phyloP scores from a whole-genome alignment of 2,888 invertebrate genomes.

The Lottia gigantea region DNA sequence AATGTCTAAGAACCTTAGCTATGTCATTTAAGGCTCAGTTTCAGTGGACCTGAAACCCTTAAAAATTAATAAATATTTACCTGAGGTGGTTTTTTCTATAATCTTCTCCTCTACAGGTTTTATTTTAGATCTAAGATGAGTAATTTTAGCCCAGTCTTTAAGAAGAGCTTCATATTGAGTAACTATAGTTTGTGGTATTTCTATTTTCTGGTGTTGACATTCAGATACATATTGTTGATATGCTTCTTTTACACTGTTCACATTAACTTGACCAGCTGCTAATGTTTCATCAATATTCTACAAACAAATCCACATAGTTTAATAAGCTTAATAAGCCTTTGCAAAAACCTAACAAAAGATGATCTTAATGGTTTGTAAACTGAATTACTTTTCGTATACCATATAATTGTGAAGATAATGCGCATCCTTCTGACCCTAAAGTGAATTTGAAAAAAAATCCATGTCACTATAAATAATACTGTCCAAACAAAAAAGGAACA shows the following conservation, averaged over 20 bases:
- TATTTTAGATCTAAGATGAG: constrained; percentile 50
- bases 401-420: too few relatives aligned
- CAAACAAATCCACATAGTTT: constrained; percentile 17
- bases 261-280: constrained; percentile 45
- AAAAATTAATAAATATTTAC: constrained; percentile 27
- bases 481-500: too few relatives aligned
- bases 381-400: too few relatives aligned
- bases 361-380: too few relatives aligned
- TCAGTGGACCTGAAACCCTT: too few relatives aligned
- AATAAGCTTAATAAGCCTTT: too few relatives aligned
- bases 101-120: constrained; percentile 37
- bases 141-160: constrained; percentile 58
- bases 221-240: constrained; percentile 45
- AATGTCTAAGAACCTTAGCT: too few relatives aligned
- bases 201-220: constrained; percentile 40
- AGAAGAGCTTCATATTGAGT: constrained; percentile 54
- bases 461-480: too few relatives aligned
- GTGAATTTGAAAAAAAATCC: too few relatives aligned
- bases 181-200: constrained; percentile 50
- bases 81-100: constrained; percentile 50
- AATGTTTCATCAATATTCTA: constrained; percentile 61
- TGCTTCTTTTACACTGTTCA: constrained; percentile 51
- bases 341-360: too few relatives aligned
- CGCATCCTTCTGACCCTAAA: too few relatives aligned
- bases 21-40: too few relatives aligned